Evolutionary conservation across 2,888 invertebrate genomes (phyloP).

Genomic region (Sphecodes monilicornis): DNA sequence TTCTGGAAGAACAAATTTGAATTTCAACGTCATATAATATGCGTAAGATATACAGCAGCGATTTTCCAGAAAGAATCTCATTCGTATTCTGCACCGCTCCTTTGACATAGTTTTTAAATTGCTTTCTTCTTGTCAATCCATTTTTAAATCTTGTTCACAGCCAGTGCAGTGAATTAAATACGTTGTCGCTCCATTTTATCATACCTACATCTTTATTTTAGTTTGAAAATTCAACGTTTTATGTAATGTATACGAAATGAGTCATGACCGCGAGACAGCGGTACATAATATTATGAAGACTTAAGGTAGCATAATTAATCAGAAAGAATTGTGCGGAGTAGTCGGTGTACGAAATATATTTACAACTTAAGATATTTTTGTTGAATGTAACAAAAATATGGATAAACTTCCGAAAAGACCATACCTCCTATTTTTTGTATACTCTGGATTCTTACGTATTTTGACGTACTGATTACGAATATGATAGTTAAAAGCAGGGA

Average conservation of each 20-base stretch:
- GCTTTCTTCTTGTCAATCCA: not conserved
- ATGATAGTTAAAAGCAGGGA: too few species aligned
- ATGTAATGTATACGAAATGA: not conserved
- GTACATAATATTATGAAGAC: not conserved
- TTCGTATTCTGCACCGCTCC: not conserved
- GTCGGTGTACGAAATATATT: too few species aligned
- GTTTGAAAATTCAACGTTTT: not conserved
- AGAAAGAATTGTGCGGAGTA: too few species aligned
- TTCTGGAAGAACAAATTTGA: not conserved
- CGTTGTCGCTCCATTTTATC: not conserved
- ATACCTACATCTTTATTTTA: not conserved
- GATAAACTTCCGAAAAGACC: too few species aligned
- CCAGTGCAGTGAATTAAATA: not conserved
- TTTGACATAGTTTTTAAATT: not conserved
- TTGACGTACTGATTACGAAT: too few species aligned
- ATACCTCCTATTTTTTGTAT: too few species aligned
- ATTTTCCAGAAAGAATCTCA: not conserved
- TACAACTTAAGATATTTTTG: too few species aligned
- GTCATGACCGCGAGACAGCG: not conserved
- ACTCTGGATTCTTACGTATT: too few species aligned
- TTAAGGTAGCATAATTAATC: not conserved
- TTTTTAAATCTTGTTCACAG: not conserved
- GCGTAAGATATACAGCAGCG: not conserved
- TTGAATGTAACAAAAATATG: too few species aligned
- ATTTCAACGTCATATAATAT: not conserved